Evolutionary conservation across 2,888 invertebrate genomes (phyloP).

Genomic region (Oscheius sp.): DNA sequence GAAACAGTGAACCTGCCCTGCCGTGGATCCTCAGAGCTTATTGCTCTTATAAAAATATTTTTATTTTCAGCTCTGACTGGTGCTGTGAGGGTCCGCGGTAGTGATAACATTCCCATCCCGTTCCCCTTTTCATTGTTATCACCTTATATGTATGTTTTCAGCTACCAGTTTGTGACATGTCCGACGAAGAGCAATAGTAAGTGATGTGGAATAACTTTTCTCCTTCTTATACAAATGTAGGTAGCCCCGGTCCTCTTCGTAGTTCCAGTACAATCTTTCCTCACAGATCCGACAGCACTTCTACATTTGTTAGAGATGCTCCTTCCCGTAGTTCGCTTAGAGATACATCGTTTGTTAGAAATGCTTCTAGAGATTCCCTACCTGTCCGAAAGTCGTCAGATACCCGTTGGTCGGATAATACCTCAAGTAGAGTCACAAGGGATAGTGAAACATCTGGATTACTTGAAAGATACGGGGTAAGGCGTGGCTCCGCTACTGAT

Average conservation of each 20-base stretch:
- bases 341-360: constrained; percentile 35
- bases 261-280: constrained; percentile 25
- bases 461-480: constrained; percentile 52
- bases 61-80: constrained; percentile 29
- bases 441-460: constrained; percentile 50
- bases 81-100: constrained; percentile 28
- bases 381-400: not conserved
- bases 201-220: constrained; percentile 56
- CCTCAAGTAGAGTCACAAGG: constrained; percentile 39
- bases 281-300: constrained; percentile 30
- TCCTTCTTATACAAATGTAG: constrained; percentile 35
- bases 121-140: not conserved
- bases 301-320: constrained; percentile 38
- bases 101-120: constrained; percentile 14
- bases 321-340: constrained; percentile 38
- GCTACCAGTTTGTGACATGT: constrained; percentile 46
- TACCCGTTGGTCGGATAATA: constrained; percentile 1
- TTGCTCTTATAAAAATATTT: not conserved
- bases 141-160: constrained; percentile 21
- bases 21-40: constrained; percentile 27
- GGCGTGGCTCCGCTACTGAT: constrained; percentile 43
- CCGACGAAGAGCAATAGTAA: constrained; percentile 65
- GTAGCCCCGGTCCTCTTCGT: constrained; percentile 22
- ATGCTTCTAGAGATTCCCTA: not conserved
- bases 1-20: constrained; percentile 24